Evolutionary conservation across 1,140 invertebrate genomes (phyloP).

Genomic region (Nasonia vitripennis): DNA sequence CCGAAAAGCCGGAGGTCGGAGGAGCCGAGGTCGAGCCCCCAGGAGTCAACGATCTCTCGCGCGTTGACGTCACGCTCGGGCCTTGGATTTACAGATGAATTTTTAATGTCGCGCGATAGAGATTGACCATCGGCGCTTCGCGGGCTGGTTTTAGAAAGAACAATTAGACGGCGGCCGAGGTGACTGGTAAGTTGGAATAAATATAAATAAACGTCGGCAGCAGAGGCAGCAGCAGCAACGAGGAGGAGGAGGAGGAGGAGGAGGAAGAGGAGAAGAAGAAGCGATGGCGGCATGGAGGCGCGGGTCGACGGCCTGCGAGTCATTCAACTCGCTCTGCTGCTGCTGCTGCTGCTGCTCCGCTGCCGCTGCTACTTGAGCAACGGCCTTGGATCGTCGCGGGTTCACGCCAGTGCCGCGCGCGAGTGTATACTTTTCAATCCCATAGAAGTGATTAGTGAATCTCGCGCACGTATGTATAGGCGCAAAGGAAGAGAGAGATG

Average conservation of each 20-base stretch:
- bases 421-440: not conserved
- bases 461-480: not conserved
- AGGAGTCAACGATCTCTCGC: constrained; percentile 68
- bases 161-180: not conserved
- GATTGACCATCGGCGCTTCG: not conserved
- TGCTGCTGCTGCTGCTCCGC: not conserved
- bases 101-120: constrained; percentile 7
- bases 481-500: not conserved
- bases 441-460: not conserved
- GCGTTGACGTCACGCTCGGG: constrained; percentile 66
- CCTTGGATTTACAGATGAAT: constrained; percentile 60
- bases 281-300: not conserved
- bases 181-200: not conserved
- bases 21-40: constrained; percentile 67
- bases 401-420: not conserved
- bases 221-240: no score
- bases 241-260: not conserved
- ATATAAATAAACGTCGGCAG: not conserved
- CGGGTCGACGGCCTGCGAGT: constrained; percentile 68
- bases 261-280: not conserved
- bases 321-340: constrained; percentile 64
- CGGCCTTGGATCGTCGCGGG: constrained; percentile 49
- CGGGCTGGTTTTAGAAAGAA: not conserved
- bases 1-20: constrained; percentile 12
- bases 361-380: not conserved